Base-by-base conservation (phyloP, 2,113 vertebrate genomes). In the Panthera uncia region DNA sequence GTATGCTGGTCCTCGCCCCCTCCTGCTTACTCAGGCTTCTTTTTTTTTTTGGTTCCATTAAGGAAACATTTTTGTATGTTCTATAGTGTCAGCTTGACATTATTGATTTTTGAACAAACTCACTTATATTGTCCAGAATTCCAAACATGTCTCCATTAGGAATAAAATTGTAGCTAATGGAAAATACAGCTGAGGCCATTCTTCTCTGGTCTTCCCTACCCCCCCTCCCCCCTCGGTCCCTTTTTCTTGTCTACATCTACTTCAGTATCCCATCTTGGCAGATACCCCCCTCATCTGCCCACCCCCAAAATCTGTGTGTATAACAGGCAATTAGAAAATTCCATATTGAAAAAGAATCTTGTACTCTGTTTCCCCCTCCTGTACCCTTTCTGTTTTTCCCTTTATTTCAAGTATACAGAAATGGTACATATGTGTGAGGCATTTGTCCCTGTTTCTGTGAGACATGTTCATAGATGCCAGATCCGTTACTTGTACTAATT, bases 101-200 rank as follows among this genome's bases (percentile, higher is more conserved):
- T 99, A 99, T 99, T 99, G 99, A 99, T 99, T 99, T 99, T 98
- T 98, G 96, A 98, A 97, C 98, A 98, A 98, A 99, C 98, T 99
- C 98, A 97, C 97, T 99, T 99, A 98, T 79, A 97, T 98, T 98
- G 98, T 98, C 98, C 98, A 96, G 98, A 98, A 99, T 99, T 99
- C 98, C 98, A 98, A 98, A 98, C 97, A 97, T 98, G 98, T 98
- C 97, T 98, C 98, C 97, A 98, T 98, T 98, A 98, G 98, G 97
- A 99, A 97, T 98, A 98, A 98, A 98, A 98, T 96, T 98, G 98
- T 96, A 97, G 92, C 95, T 99, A 98, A 98, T 99, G 96, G 98
- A 98, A 95, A 98, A 98, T 98, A 97, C 97, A 98, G 92, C 96
- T 94, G 97, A 98, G 97, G 48, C 88, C 52, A 4, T 98, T 98